Evolutionary conservation across 2,888 invertebrate genomes (phyloP).

Genomic region (Osedax frankpressi): DNA sequence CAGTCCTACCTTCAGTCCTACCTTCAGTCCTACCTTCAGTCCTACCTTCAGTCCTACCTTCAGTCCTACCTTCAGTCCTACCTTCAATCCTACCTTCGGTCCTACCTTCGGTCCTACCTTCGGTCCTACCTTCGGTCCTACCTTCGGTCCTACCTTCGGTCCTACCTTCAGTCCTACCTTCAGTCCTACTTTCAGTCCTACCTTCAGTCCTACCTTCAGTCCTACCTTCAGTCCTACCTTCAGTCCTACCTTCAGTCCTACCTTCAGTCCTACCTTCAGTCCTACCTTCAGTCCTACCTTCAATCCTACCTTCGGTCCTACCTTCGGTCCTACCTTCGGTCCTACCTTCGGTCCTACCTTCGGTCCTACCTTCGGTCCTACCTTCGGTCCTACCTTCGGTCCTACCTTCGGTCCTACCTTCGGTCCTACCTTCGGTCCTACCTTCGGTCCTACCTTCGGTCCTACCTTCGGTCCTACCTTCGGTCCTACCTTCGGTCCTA

Average conservation of each 20-base stretch:
- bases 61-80: neutral
- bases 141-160: too few relatives aligned
- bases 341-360: neutral
- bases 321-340: neutral
- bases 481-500: too few relatives aligned
- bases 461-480: neutral
- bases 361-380: too few relatives aligned
- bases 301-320: neutral
- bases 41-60: neutral
- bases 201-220: neutral
- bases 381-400: neutral
- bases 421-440: neutral
- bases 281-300: neutral
- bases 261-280: neutral
- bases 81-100: neutral
- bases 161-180: neutral
- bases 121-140: neutral
- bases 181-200: neutral
- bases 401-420: neutral
- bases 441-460: neutral
- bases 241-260: neutral
- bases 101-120: neutral
- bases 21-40: neutral
- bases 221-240: neutral
- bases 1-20: neutral